Percentiles rank a stretch among this genome's conserved stretches.
Conservation (phyloP, 2,113 vertebrate species). For the western clawed frog (Xenopus tropicalis) region UCB_Xtro_10.0 CM004446.2:62723001-62723500, state of each 20-base stretch:
- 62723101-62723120: too few relatives aligned
- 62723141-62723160: too few relatives aligned
- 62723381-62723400: conserved; percentile 64
- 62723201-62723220: too few relatives aligned
- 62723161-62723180: too few relatives aligned
- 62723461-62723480: not conserved
- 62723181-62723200: too few relatives aligned
- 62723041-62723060: conserved; percentile 32
- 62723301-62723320: not conserved
- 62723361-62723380: conserved; percentile 65
- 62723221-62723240: too few relatives aligned
- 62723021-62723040: not conserved
- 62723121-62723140: too few relatives aligned
- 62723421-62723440: conserved; percentile 57
- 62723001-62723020: conserved; percentile 7
- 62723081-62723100: too few relatives aligned
- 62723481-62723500: too few relatives aligned
- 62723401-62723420: conserved; percentile 68
- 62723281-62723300: too few relatives aligned
- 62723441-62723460: conserved; percentile 63
- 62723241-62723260: too few relatives aligned
- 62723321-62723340: conserved; percentile 71
- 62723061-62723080: not conserved
- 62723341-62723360: conserved; percentile 63
- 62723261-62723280: too few relatives aligned